A percentile compares a stretch with the other conserved stretches of the same genome.
Evolutionary conservation across 2,113 vertebrate species (phyloP).

Genomic region (Perca flavescens): DNA sequence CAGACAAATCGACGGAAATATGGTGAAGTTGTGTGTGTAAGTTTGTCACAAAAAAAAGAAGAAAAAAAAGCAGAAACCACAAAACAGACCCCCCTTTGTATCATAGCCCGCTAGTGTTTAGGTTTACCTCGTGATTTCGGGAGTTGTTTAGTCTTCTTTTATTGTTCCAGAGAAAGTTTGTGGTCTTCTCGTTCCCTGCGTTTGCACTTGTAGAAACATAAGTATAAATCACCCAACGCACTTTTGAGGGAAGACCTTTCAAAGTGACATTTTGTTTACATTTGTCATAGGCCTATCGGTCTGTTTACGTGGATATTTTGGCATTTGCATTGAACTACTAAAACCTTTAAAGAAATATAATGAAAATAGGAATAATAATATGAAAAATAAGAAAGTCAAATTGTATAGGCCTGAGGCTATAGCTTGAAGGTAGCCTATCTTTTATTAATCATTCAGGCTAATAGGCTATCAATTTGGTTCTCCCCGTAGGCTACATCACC

Average conservation of each 20-base stretch:
- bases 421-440: too few species aligned
- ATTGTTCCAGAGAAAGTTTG: constrained; percentile 52
- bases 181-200: constrained; percentile 40
- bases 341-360: not conserved
- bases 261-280: not conserved
- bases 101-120: constrained; percentile 3
- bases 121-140: constrained; percentile 39
- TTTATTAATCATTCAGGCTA: not conserved
- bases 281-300: not conserved
- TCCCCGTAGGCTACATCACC: too few species aligned
- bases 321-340: not conserved
- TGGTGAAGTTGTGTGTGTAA: constrained; percentile 18
- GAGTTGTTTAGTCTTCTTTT: constrained; percentile 62
- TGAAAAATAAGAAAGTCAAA: not conserved
- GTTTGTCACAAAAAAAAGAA: not conserved
- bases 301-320: not conserved
- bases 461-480: too few species aligned
- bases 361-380: not conserved
- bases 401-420: not conserved
- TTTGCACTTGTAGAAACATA: constrained; percentile 12
- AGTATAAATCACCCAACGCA: not conserved
- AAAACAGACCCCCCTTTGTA: constrained; percentile 5
- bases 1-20: not conserved
- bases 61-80: constrained; percentile 20
- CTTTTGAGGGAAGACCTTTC: not conserved